Conservation (phyloP, 92 coral and sea anemone genomes). For the Phenganax marumi region DNA sequence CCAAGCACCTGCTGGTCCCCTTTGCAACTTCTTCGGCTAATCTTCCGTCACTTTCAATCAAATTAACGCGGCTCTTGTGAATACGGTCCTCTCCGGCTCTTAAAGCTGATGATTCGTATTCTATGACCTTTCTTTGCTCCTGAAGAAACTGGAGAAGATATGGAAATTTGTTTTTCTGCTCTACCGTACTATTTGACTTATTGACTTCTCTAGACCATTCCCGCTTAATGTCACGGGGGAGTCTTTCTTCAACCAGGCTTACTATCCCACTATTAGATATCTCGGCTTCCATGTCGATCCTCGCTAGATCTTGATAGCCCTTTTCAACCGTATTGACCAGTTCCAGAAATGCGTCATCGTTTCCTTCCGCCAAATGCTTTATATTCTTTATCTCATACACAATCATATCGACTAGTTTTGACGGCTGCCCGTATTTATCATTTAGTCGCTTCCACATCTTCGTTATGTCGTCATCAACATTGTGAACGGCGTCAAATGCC, state of each 20-base stretch:
- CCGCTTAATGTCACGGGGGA: conserved; percentile 45
- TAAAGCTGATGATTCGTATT: conserved; percentile 53
- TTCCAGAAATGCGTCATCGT: conserved; percentile 21
- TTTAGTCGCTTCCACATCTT: conserved; percentile 55
- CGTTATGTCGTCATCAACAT: conserved; percentile 41
- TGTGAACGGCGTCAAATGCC: conserved; percentile 3
- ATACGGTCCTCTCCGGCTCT: conserved; percentile 3
- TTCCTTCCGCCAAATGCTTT: conserved; percentile 25
- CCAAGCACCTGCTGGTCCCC: conserved; percentile 32
- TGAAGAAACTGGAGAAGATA: conserved; percentile 46
- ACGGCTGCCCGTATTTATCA: conserved; percentile 44
- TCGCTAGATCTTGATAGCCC: conserved; percentile 42
- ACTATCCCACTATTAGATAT: conserved; percentile 44
- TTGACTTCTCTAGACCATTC: conserved; percentile 50
- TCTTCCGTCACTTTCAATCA: conserved; percentile 23
- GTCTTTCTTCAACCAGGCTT: conserved; percentile 43
- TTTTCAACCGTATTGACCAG: conserved; percentile 27
- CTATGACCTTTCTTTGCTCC: conserved; percentile 40
- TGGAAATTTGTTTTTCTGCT: conserved; percentile 39
- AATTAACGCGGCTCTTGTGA: conserved; percentile 46
- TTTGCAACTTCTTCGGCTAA: conserved; percentile 9
- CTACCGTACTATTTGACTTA: conserved; percentile 15
- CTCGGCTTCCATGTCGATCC: conserved; percentile 40
- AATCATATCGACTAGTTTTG: conserved; percentile 27
- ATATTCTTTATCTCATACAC: conserved; percentile 24